Conservation (phyloP, 1,140 invertebrate species). For the Drosophila seguyi region DNA sequence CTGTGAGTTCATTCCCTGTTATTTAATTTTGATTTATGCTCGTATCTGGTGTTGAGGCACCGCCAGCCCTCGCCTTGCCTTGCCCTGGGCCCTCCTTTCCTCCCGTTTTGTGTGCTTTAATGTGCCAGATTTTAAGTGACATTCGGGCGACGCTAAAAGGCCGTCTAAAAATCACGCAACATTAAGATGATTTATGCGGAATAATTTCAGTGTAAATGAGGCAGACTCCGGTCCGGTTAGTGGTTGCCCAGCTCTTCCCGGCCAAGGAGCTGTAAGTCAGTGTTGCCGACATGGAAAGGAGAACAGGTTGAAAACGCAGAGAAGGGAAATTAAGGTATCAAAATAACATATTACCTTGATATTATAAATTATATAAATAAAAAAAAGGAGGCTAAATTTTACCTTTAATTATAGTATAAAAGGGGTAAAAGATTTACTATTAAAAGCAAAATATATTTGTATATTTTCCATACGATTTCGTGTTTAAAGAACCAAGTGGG, state of each 20-base stretch:
- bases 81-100: constrained; percentile 3
- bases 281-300: background rate
- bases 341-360: background rate
- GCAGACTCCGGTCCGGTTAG: constrained; percentile 65
- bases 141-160: constrained; percentile 79
- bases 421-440: too few species aligned
- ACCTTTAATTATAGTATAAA: background rate
- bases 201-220: constrained; percentile 82
- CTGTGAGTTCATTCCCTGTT: constrained; percentile 35
- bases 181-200: constrained; percentile 81
- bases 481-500: background rate
- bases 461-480: background rate
- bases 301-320: background rate
- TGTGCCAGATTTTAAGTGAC: constrained; percentile 80
- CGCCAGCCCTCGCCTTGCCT: constrained; percentile 24
- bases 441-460: background rate
- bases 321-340: background rate
- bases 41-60: constrained; percentile 49
- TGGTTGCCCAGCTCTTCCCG: constrained; percentile 48
- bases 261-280: constrained; percentile 30
- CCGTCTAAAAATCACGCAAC: constrained; percentile 82
- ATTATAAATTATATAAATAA: background rate
- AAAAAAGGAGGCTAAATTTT: background rate
- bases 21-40: constrained; percentile 56
- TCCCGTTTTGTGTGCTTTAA: constrained; percentile 61